Base-by-base conservation (phyloP, 2,113 vertebrate genomes). In the Bombycilla garrulus region DNA sequence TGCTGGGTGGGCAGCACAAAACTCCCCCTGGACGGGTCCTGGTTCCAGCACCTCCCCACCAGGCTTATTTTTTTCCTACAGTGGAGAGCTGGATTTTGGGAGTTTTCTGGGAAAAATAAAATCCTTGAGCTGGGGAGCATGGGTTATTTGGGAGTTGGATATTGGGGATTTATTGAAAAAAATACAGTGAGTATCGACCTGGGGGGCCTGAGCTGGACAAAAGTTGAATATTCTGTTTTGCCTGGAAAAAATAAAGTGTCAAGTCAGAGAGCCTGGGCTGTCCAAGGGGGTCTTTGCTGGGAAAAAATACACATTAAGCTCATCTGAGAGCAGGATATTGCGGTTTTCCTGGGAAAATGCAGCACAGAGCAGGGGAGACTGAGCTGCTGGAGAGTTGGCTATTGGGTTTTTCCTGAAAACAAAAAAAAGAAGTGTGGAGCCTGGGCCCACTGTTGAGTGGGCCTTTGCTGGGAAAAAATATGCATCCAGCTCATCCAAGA, bases 321-420 rank as follows among this genome's bases (percentile, higher is more conserved):
- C 11, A 11, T 12, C 24, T 12, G 15, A 42, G 15, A 19, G 29
- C 1, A 26, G 38, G 17, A 56, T 64, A 26, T 6, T 3, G 69
- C 5, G 5, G 6, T 29, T 78, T 78, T 67, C 26, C 26, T 53
- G 42, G 21, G 21, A 60, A 53, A 50, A 44, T 9, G 58, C 31
- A 26, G 28, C 50, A 31, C 1, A 1, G 3, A 31, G 29, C 0
- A 0, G 54, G 28, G 28, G 7, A 51, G 24, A 35, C 19, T 1
- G 14, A 33, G 21, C 12, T 9, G 9, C 5, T n/a, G 10, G 13
- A 38, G 31, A 26, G 7, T 1, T 20, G 53, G 18, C 9, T 22
- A 11, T 3, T 3, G 15, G 6, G 2, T 7, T 42, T 47, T 65
- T 65, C 42, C 62, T 19, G 38, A 15, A n/a, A 47, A 40, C 40